Evolutionary conservation across 2,113 vertebrate species (phyloP).

Genomic region (Sturnus vulgaris): DNA sequence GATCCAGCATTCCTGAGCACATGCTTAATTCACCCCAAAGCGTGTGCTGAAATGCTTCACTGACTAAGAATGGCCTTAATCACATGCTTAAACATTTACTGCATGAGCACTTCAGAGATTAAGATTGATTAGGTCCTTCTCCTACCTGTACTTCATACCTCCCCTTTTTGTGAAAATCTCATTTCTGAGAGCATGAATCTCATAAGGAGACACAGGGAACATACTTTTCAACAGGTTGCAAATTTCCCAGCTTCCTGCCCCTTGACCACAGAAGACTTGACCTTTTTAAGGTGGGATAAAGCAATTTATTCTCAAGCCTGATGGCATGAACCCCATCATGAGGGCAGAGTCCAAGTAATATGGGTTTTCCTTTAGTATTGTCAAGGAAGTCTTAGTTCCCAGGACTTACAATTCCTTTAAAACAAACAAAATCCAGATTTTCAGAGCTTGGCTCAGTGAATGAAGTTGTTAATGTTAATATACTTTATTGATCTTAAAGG

Average conservation of each 20-base stretch:
- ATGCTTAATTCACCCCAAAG: not conserved
- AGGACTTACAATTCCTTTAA: not conserved
- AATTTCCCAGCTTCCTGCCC: not conserved
- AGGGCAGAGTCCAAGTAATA: not conserved
- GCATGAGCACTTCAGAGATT: slow-evolving; percentile 18
- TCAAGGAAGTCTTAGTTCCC: not conserved
- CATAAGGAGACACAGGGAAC: not conserved
- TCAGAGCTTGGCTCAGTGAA: not conserved
- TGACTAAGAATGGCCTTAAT: slow-evolving; percentile 29
- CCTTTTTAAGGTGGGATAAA: not conserved
- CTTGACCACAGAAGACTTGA: not conserved
- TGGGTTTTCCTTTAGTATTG: not conserved
- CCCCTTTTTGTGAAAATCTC: not conserved
- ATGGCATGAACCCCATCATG: not conserved
- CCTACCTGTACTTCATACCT: not conserved
- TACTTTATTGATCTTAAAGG: slow-evolving; percentile 57
- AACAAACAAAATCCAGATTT: slow-evolving; percentile 27
- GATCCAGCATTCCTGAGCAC: slow-evolving; percentile 1
- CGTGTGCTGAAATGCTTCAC: not conserved
- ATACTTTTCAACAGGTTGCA: not conserved
- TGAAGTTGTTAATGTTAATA: slow-evolving; percentile 10
- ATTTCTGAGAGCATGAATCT: not conserved
- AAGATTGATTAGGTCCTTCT: slow-evolving; percentile 32
- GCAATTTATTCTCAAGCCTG: not conserved
- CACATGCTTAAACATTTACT: slow-evolving; percentile 20